These are phyloP conservation scores for Nycticryphes semicollaris DNA, from an alignment of 2,113 vertebrate genomes.

Conservation along the genomic window DNA sequence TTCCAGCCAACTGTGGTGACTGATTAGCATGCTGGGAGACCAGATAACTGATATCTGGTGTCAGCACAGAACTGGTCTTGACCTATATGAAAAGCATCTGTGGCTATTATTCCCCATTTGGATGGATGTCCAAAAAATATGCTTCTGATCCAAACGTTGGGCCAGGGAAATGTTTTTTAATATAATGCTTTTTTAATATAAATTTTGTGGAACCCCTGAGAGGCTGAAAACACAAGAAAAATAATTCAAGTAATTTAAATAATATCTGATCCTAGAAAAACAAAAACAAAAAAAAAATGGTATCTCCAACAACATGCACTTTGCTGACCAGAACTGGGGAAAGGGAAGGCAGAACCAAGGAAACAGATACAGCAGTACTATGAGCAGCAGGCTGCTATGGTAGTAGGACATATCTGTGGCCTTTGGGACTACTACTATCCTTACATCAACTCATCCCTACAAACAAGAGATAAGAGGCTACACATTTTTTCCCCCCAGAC, in stretches of 20 bases:
- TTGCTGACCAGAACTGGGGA: not conserved
- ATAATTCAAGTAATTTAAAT: not conserved
- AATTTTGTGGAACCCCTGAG: not conserved
- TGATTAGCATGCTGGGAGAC: slow-evolving; percentile 62
- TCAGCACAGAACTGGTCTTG: slow-evolving; percentile 43
- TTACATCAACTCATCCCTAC: not conserved
- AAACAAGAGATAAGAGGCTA: not conserved
- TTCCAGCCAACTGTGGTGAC: slow-evolving; percentile 60
- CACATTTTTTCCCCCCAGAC: too few relatives aligned
- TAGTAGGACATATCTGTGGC: not conserved
- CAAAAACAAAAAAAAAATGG: not conserved
- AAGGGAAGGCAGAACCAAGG: not conserved
- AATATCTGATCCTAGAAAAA: not conserved
- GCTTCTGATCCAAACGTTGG: not conserved
- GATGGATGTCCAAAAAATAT: not conserved
- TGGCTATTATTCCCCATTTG: not conserved
- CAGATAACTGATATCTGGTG: slow-evolving; percentile 64
- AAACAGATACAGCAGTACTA: not conserved
- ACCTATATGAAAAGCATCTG: slow-evolving; percentile 49
- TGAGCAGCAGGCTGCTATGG: not conserved
- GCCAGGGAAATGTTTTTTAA: not conserved
- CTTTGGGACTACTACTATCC: not conserved
- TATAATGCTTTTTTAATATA: not conserved
- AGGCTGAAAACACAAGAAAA: not conserved
- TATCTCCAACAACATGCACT: not conserved